Conservation (phyloP, 2,797 vertebrate genomes). For the Erethizon dorsatum region DNA sequence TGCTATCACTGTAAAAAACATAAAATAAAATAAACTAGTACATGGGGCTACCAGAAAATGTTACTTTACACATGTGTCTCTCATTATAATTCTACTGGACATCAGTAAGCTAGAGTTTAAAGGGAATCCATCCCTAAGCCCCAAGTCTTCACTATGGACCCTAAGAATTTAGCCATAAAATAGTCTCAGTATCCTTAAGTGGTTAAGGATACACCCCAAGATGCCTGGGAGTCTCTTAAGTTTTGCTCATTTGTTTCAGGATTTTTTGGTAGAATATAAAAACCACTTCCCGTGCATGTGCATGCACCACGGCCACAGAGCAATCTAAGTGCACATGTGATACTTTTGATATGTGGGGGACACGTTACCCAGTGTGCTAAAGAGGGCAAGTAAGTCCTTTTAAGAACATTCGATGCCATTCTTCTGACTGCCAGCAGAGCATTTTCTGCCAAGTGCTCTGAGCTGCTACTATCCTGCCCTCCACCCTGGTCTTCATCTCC, state of each 20-base stretch:
- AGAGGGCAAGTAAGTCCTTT: background rate
- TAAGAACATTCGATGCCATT: background rate
- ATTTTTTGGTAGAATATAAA: background rate
- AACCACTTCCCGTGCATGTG: background rate
- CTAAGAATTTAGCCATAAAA: background rate
- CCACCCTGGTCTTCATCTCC: background rate
- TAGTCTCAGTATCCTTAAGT: background rate
- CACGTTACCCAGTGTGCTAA: background rate
- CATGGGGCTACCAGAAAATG: background rate
- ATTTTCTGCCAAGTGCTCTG: background rate
- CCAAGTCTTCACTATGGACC: background rate
- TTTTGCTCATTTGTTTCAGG: constrained; percentile 43
- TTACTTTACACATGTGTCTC: background rate
- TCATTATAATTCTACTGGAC: background rate
- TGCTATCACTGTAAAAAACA: too few species aligned
- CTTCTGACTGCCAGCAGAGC: background rate
- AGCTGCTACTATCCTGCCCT: constrained; percentile 4
- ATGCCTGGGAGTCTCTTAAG: constrained; percentile 45
- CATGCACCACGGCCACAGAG: background rate
- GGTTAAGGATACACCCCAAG: constrained; percentile 66
- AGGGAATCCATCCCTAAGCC: background rate
- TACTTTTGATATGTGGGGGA: background rate
- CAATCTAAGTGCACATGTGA: background rate
- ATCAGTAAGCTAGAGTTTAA: background rate
- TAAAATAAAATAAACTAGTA: too few species aligned